Percentiles rank a stretch among this genome's conserved stretches.
These are phyloP conservation scores for Lymantria monacha DNA, from an alignment of 2,888 invertebrate species.

Conservation along the genomic window DNA sequence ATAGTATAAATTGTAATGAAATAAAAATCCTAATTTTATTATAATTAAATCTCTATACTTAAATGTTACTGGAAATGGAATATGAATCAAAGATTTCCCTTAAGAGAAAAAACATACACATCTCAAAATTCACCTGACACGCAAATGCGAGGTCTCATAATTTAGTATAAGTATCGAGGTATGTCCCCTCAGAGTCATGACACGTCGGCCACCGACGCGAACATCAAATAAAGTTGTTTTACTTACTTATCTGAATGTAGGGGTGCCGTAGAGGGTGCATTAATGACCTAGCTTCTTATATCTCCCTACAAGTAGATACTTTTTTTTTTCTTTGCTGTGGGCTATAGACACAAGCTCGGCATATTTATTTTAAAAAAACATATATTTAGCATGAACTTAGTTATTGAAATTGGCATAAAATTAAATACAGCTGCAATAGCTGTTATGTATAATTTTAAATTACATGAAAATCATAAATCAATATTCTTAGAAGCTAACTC, in stretches of 20 bases:
- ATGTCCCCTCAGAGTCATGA: slow-evolving; percentile 53
- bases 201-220: slow-evolving; percentile 57
- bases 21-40: too few species aligned
- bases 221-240: slow-evolving; percentile 81
- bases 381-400: too few species aligned
- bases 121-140: slow-evolving; percentile 40
- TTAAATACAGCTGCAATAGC: too few species aligned
- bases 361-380: too few species aligned
- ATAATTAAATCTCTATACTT: too few species aligned
- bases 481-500: too few species aligned
- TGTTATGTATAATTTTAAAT: too few species aligned
- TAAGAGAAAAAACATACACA: slow-evolving; percentile 28
- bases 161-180: slow-evolving; percentile 32
- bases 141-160: slow-evolving; percentile 40
- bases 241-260: slow-evolving; percentile 70
- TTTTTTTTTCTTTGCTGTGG: slow-evolving; percentile 34
- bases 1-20: too few species aligned
- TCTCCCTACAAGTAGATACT: slow-evolving; percentile 38
- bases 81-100: slow-evolving; percentile 12
- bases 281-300: slow-evolving; percentile 59
- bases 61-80: neutral
- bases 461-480: too few species aligned
- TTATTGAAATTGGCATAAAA: too few species aligned
- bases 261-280: slow-evolving; percentile 62
- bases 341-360: too few species aligned